Conservation (phyloP, 2,888 invertebrate genomes). For the Brachyopa scutellaris region DNA sequence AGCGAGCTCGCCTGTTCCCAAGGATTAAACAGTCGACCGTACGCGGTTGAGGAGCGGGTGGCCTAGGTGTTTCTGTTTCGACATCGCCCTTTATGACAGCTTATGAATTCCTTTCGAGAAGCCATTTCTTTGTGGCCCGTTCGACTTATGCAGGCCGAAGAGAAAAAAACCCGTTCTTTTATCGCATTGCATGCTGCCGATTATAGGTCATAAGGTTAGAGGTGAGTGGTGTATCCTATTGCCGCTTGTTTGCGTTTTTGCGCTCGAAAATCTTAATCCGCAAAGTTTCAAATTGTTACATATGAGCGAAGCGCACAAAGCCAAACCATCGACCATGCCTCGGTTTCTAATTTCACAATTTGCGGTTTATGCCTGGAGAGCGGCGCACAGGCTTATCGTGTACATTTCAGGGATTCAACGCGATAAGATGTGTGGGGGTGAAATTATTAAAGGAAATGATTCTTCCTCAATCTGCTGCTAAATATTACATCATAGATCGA, state of each 20-base stretch:
- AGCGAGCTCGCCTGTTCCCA: slow-evolving; percentile 35
- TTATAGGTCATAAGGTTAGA: slow-evolving; percentile 69
- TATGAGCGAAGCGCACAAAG: background rate
- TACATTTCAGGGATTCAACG: background rate
- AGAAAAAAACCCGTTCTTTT: background rate
- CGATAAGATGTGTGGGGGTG: background rate
- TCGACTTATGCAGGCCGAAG: slow-evolving; percentile 32
- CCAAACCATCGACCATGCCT: slow-evolving; percentile 23
- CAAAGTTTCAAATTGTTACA: slow-evolving; percentile 11
- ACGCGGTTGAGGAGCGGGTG: background rate
- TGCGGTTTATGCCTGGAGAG: slow-evolving; percentile 22
- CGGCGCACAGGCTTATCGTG: background rate
- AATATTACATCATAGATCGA: background rate
- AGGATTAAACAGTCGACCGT: slow-evolving; percentile 52
- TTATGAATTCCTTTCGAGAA: slow-evolving; percentile 60
- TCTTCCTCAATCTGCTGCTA: background rate
- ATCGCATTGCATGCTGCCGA: slow-evolving; percentile 55
- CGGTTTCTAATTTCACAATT: slow-evolving; percentile 56
- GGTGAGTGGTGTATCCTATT: slow-evolving; percentile 54
- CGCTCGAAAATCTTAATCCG: slow-evolving; percentile 39
- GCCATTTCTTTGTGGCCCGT: slow-evolving; percentile 62
- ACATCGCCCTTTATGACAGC: slow-evolving; percentile 56
- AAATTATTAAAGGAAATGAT: slow-evolving; percentile 4
- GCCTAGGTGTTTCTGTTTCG: slow-evolving; percentile 47
- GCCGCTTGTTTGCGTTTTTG: slow-evolving; percentile 43